Conservation (phyloP, 2,797 vertebrate species). For the Manis pentadactyla region DNA sequence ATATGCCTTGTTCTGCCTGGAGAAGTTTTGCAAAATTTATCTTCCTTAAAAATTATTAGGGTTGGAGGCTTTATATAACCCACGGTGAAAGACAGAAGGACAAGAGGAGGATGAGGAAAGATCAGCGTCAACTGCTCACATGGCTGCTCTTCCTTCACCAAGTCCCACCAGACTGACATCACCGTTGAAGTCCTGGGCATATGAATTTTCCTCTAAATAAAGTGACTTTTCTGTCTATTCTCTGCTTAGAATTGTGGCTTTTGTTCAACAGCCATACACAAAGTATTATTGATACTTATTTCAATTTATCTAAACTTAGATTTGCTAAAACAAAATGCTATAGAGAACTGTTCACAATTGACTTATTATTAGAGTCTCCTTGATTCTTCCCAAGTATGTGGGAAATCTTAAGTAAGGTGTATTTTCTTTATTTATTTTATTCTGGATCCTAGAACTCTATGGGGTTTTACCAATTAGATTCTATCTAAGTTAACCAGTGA, state of each 20-base stretch:
- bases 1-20: not conserved
- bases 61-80: not conserved
- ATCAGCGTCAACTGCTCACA: not conserved
- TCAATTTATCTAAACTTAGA: not conserved
- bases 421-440: not conserved
- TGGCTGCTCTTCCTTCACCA: not conserved
- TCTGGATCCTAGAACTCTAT: not conserved
- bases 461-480: not conserved
- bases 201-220: not conserved
- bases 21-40: not conserved
- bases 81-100: not conserved
- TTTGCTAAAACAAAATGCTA: not conserved
- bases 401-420: not conserved
- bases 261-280: not conserved
- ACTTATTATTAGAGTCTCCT: not conserved
- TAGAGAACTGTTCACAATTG: not conserved
- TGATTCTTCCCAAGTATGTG: not conserved
- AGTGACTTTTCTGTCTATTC: not conserved
- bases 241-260: not conserved
- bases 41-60: not conserved
- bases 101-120: not conserved
- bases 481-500: not conserved
- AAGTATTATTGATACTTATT: not conserved
- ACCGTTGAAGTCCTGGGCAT: not conserved
- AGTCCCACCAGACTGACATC: not conserved